Base-by-base conservation (phyloP, 2,113 vertebrate genomes). In the Tichodroma muraria region DNA sequence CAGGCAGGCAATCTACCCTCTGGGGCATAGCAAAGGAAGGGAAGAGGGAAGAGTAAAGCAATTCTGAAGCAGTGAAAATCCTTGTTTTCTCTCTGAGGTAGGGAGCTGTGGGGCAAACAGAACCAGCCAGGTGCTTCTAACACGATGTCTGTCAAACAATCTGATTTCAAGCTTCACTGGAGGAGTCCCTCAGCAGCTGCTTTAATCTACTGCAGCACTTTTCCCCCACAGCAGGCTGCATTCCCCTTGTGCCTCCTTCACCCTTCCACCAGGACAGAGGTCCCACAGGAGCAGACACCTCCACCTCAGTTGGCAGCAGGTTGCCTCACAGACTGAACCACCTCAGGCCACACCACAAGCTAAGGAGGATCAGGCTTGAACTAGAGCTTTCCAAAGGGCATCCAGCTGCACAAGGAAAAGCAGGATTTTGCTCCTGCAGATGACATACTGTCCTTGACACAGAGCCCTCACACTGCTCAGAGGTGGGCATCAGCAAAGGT, bases 121-220 rank as follows among this genome's bases (percentile, higher is more conserved):
- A 96, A 94, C 65, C 88, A 92, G 79, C 78, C 79, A 94, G 92
- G 88, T 94, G 94, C 92, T 93, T 95, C 93, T 93, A 95, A 97
- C 94, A 93, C 22, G 79, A 95, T 92, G 95, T 96, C 92, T 95
- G 92, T 96, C 95, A 93, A 91, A 92, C 95, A 96, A 95, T 93
- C 91, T 89, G 81, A 95, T 93, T 97, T 94, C 94, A 94, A 66
- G 94, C 93, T 94, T 94, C 93, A 95, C 56, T 88, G 91, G 89
- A 89, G 88, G 76, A 84, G 77, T 79, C 90, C 95, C 80, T 96
- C 73, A 85, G 91, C 88, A 95, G 94, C 89, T 91, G 87, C 93
- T 92, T 93, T 95, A 90, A 95, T 88, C 93, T 93, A 88, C 78
- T 31, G 23, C 92, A 92, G 79, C 86, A 50, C 63, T 95, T 91